Evolutionary conservation across 2,888 invertebrate species (phyloP).

Genomic region (Taphrorychus bicolor): DNA sequence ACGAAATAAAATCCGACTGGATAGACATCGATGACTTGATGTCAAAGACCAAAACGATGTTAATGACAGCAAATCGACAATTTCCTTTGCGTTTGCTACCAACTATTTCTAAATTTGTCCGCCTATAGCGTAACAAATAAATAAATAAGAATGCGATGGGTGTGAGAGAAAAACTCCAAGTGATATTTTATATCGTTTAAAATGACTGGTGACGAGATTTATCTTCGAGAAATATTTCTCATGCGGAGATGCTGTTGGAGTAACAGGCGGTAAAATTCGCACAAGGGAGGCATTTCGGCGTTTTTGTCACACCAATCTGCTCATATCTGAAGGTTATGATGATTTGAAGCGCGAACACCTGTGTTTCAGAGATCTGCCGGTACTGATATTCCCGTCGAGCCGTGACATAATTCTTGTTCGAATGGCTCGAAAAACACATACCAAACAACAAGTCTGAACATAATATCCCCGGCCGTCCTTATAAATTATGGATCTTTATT

Average conservation of each 20-base stretch:
- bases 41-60: too few species aligned
- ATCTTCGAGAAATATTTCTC: conserved; percentile 29
- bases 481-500: conserved; percentile 37
- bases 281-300: conserved; percentile 42
- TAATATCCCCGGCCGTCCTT: conserved; percentile 19
- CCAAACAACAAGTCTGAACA: conserved; percentile 49
- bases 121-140: too few species aligned
- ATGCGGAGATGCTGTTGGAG: conserved; percentile 15
- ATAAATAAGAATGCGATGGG: background rate
- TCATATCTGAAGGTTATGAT: conserved; percentile 54
- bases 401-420: conserved; percentile 57
- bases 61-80: too few species aligned
- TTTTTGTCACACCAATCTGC: conserved; percentile 42
- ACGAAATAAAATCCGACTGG: too few species aligned
- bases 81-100: too few species aligned
- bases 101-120: too few species aligned
- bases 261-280: conserved; percentile 43
- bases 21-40: too few species aligned
- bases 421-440: conserved; percentile 59
- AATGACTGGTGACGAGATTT: conserved; percentile 19
- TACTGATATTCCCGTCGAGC: conserved; percentile 55
- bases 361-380: conserved; percentile 53
- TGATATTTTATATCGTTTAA: conserved; percentile 30
- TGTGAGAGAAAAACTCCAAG: conserved; percentile 8
- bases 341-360: conserved; percentile 55